Evolutionary conservation across 2,797 vertebrate species (phyloP), one percentile per base, ranked within the genome.

Genomic region (Etheostoma nigrum): DNA sequence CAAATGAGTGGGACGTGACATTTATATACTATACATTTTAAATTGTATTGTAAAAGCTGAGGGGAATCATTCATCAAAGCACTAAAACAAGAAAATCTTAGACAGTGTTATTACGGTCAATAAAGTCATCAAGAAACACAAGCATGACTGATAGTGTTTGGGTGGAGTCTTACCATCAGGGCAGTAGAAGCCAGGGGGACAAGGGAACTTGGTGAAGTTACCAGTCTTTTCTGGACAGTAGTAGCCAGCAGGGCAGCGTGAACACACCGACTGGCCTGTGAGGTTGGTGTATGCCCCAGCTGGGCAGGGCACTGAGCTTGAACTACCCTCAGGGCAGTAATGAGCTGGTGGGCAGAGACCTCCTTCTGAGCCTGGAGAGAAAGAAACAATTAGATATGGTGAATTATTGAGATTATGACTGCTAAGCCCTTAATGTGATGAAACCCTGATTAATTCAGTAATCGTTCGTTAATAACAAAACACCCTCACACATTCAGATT

Each of bases 181-280:
- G 70, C 98, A 99, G 93, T 97, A 99, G 88, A 97, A 98, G n/a
- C 97, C 97, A 33, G 96, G 91, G 0, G 93, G 96, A 51, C 98
- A 98, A 27, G 96, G 94, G 59, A 96, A 96, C 2, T 19, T 11
- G 19, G 83, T 93, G 82, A 96, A 99, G 91, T 93, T 93, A 64
- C 79, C 94, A 27, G 94, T 94, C 55, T 93, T 96, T 77, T 96
- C 96, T 8, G 96, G 96, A 83, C 97, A 99, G 89, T 96, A 98
- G 89, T 97, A 96, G 52, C 98, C 96, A 5, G 96, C 94, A 1
- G 96, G 96, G 77, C 97, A 99, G 59, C 83, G 86, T 53, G 89
- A 96, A 85, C 98, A 99, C 5, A 72, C 83, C 0, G 91, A 88
- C 89, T 97, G 97, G 51, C 95, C 94, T 2, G 94, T 94, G 63